Evolutionary conservation across 2,888 invertebrate genomes (phyloP).

Genomic region (Leucoptera coffeella): DNA sequence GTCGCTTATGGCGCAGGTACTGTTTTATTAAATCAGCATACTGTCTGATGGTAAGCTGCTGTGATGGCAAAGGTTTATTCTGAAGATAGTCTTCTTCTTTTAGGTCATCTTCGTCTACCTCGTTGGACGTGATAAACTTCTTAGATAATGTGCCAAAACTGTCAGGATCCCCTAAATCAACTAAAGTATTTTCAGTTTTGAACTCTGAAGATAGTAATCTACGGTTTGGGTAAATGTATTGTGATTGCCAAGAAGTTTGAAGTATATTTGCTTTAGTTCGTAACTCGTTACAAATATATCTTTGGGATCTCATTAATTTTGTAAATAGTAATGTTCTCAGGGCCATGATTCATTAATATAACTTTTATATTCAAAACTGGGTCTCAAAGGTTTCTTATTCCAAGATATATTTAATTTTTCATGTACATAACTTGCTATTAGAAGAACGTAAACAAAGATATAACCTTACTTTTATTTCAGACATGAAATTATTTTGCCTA

Average conservation of each 20-base stretch:
- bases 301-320: constrained; percentile 12
- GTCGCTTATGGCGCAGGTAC: constrained; percentile 55
- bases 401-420: too few species aligned
- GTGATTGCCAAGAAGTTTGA: constrained; percentile 7
- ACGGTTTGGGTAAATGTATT: constrained; percentile 12
- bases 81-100: constrained; percentile 54
- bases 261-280: constrained; percentile 10
- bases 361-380: too few species aligned
- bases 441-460: too few species aligned
- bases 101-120: constrained; percentile 51
- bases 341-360: too few species aligned
- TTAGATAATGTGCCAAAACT: constrained; percentile 45
- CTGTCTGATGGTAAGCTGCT: constrained; percentile 54
- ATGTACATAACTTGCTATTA: too few species aligned
- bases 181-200: constrained; percentile 23
- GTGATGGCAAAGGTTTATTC: constrained; percentile 36
- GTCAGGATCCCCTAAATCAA: constrained; percentile 46
- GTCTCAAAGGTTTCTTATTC: too few species aligned
- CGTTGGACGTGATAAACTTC: constrained; percentile 12
- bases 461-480: too few species aligned
- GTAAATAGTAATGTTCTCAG: constrained; percentile 16
- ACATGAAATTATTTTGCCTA: too few species aligned
- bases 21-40: constrained; percentile 69
- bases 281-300: constrained; percentile 12
- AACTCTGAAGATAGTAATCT: too few species aligned